phyloP scores from a whole-genome alignment of 2,888 invertebrate genomes.

The Panzeria rudis region DNA sequence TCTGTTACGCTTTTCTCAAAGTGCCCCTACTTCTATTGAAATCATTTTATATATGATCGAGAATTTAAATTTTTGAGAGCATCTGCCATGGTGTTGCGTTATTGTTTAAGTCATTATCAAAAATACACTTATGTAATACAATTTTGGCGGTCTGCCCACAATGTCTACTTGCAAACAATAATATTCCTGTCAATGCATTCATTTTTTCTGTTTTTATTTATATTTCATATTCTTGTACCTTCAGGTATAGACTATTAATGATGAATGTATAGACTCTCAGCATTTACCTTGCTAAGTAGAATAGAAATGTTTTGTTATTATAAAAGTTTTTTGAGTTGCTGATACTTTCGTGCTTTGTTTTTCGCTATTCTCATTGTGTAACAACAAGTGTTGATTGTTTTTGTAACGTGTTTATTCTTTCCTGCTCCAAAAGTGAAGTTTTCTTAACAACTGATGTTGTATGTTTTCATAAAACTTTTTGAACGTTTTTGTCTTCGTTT shows the following conservation, averaged over 20 bases:
- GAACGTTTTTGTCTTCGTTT: constrained; percentile 1
- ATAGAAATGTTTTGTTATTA: constrained; percentile 43
- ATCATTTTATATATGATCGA: too few relatives aligned
- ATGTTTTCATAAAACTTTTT: constrained; percentile 52
- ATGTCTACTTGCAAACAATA: not conserved
- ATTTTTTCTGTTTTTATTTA: not conserved
- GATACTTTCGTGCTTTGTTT: not conserved
- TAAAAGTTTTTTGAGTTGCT: constrained; percentile 23
- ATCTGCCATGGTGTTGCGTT: too few relatives aligned
- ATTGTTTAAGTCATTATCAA: too few relatives aligned
- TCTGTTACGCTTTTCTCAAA: too few relatives aligned
- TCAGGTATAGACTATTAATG: not conserved
- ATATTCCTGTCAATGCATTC: constrained; percentile 7
- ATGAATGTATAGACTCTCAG: constrained; percentile 24
- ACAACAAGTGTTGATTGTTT: constrained; percentile 70
- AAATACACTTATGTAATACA: too few relatives aligned
- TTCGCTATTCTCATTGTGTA: constrained; percentile 22
- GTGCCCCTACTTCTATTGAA: too few relatives aligned
- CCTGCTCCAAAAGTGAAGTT: constrained; percentile 44
- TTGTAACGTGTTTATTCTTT: constrained; percentile 53
- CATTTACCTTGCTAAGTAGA: constrained; percentile 25
- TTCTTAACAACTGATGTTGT: constrained; percentile 62
- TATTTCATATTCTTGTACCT: not conserved
- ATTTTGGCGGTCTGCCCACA: not conserved
- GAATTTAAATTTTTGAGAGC: too few relatives aligned